These are phyloP conservation scores for Trachelus tabidus DNA, from an alignment of 2,888 invertebrate species.

Conservation along the genomic window DNA sequence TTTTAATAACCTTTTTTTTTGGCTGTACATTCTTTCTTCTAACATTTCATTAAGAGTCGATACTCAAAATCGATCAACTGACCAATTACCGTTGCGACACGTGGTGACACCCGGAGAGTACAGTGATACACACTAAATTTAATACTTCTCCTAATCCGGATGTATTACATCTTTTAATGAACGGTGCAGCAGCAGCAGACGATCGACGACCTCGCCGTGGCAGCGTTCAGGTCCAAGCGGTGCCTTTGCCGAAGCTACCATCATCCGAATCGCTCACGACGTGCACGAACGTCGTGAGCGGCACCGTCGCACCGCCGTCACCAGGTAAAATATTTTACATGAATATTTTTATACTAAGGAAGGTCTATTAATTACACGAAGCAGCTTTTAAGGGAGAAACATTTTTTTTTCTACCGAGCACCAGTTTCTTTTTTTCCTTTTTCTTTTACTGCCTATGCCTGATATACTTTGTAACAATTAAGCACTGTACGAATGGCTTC, in stretches of 20 bases:
- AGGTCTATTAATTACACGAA: not conserved
- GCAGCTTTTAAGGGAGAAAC: not conserved
- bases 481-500: not conserved
- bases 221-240: conserved; percentile 51
- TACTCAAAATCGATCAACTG: not conserved
- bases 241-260: conserved; percentile 59
- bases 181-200: conserved; percentile 57
- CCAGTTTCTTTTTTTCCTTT: not conserved
- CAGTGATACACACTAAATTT: not conserved
- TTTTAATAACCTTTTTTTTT: not conserved
- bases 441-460: not conserved
- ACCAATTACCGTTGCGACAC: not conserved
- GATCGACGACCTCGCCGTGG: conserved; percentile 57
- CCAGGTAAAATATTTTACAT: conserved; percentile 46
- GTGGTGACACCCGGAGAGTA: not conserved
- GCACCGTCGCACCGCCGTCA: conserved; percentile 51
- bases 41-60: not conserved
- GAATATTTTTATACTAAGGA: not conserved
- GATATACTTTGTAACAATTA: not conserved
- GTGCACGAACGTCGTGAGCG: conserved; percentile 51
- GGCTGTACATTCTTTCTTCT: not conserved
- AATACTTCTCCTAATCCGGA: not conserved
- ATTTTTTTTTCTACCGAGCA: not conserved
- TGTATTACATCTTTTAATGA: conserved; percentile 13
- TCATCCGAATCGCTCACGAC: conserved; percentile 61